Conservation (phyloP, 1,140 invertebrate genomes). For the Drosophila miranda region DNA sequence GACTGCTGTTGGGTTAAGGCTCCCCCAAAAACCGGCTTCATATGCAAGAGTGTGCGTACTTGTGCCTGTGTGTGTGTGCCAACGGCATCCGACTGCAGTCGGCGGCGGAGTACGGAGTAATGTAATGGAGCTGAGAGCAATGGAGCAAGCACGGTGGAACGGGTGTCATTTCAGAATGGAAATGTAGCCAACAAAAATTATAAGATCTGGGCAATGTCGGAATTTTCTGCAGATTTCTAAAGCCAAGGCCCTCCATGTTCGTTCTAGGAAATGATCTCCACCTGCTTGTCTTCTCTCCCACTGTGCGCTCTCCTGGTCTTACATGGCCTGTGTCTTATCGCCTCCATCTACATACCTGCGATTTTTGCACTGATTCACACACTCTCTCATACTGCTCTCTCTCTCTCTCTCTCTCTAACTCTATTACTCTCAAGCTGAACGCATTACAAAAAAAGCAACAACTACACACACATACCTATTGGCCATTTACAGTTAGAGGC, state of each 20-base stretch:
- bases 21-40: slow-evolving; percentile 60
- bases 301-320: slow-evolving; percentile 24
- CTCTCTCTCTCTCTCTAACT: slow-evolving; percentile 5
- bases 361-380: slow-evolving; percentile 38
- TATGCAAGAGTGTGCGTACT: not conserved
- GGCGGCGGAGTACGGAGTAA: slow-evolving; percentile 3
- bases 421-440: not conserved
- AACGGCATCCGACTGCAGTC: slow-evolving; percentile 47
- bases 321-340: slow-evolving; percentile 16
- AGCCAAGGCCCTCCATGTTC: not conserved
- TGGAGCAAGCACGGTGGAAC: slow-evolving; percentile 39
- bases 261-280: not conserved
- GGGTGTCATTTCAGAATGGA: slow-evolving; percentile 18
- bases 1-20: slow-evolving; percentile 42
- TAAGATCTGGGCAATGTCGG: not conserved
- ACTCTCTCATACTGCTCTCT: slow-evolving; percentile 21
- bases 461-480: slow-evolving; percentile 16
- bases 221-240: not conserved
- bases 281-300: slow-evolving; percentile 3
- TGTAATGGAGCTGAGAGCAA: slow-evolving; percentile 31
- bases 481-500: slow-evolving; percentile 71
- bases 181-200: slow-evolving; percentile 11
- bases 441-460: slow-evolving; percentile 6
- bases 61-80: slow-evolving; percentile 22
- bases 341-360: slow-evolving; percentile 32